Evolutionary conservation across 1,140 invertebrate species (phyloP).

Genomic region (Cotesia vestalis): DNA sequence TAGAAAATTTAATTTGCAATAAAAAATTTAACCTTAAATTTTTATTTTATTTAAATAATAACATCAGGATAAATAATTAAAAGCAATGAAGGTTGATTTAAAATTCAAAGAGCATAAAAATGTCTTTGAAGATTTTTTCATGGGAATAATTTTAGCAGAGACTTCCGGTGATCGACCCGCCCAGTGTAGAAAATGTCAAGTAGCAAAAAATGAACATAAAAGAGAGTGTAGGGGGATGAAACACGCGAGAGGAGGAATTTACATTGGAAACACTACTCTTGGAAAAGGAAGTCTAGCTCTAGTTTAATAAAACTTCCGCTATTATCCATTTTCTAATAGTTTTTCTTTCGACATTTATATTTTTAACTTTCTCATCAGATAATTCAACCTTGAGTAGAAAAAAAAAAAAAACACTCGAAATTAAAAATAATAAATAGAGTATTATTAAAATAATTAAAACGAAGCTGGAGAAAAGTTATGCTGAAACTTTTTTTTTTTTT

Average conservation of each 20-base stretch:
- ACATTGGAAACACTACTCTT: constrained; percentile 42
- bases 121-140: constrained; percentile 24
- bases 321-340: constrained; percentile 20
- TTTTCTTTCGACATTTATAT: constrained; percentile 33
- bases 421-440: constrained; percentile 3
- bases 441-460: constrained; percentile 15
- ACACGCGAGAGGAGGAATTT: constrained; percentile 46
- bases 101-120: constrained; percentile 30
- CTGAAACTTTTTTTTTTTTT: not conserved
- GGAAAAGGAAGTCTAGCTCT: constrained; percentile 22
- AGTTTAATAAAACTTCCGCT: constrained; percentile 20
- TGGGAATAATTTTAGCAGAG: constrained; percentile 34
- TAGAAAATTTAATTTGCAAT: too few species aligned
- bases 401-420: too few species aligned
- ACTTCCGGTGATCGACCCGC: constrained; percentile 35
- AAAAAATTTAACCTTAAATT: too few species aligned
- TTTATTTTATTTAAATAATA: too few species aligned
- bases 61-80: too few species aligned
- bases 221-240: constrained; percentile 36
- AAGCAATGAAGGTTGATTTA: constrained; percentile 20
- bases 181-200: not conserved
- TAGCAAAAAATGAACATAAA: constrained; percentile 6
- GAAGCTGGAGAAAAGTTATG: not conserved
- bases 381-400: too few species aligned
- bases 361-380: too few species aligned